Percentiles rank a stretch among this genome's conserved stretches.
These are phyloP conservation scores for Macrotus californicus DNA, from an alignment of 2,113 vertebrate species.

Conservation along the genomic window DNA sequence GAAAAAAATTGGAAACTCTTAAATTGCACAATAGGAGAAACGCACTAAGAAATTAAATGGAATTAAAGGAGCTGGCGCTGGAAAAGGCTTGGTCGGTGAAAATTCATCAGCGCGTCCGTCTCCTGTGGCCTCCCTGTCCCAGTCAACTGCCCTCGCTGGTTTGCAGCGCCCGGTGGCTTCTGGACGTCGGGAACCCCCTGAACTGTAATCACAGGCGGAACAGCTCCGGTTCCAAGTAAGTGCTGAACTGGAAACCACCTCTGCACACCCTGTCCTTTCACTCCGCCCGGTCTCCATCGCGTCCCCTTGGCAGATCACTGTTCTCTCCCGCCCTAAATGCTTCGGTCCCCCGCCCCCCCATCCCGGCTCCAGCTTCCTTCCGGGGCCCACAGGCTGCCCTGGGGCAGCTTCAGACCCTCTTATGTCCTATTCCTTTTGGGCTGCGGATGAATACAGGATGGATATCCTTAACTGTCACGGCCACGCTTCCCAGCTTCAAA, in stretches of 20 bases:
- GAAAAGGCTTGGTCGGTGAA: neutral
- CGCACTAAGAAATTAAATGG: neutral
- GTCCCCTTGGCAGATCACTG: neutral
- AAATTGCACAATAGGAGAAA: neutral
- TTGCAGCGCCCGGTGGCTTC: neutral
- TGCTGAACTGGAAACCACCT: neutral
- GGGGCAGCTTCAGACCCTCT: neutral
- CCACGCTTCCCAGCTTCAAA: too few relatives aligned
- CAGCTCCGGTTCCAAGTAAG: neutral
- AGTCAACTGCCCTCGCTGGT: neutral
- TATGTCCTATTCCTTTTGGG: neutral
- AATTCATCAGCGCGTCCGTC: neutral
- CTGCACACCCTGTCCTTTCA: neutral
- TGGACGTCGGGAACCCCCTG: too few relatives aligned
- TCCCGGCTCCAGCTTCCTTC: neutral
- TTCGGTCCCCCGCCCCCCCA: neutral
- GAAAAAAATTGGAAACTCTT: neutral
- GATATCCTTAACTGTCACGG: neutral
- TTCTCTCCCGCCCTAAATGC: neutral
- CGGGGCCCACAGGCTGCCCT: neutral
- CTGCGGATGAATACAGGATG: neutral
- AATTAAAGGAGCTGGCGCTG: neutral
- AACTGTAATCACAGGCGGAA: neutral
- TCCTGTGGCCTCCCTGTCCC: neutral
- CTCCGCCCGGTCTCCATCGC: neutral